Percentiles rank a stretch among this genome's conserved stretches.
Evolutionary conservation across 2,888 invertebrate genomes (phyloP).

Genomic region (Dryadula phaetusa): DNA sequence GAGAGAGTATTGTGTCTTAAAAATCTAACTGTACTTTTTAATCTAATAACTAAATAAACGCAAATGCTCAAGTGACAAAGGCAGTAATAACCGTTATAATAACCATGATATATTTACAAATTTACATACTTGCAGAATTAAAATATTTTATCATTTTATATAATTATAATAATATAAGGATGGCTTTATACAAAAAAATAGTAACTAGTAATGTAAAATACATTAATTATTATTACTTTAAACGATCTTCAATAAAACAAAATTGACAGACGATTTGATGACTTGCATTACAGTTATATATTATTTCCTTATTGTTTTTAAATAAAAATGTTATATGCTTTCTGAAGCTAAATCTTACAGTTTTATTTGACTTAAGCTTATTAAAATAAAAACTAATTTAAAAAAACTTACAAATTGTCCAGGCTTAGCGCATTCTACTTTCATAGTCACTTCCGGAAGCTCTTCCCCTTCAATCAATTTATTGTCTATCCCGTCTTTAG

Average conservation of each 20-base stretch:
- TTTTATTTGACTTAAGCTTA: background rate
- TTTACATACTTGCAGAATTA: background rate
- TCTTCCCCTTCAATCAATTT: slow-evolving; percentile 41
- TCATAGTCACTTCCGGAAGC: slow-evolving; percentile 24
- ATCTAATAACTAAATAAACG: background rate
- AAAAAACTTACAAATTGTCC: slow-evolving; percentile 69
- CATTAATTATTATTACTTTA: background rate
- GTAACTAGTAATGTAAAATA: too few species aligned
- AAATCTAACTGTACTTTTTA: too few species aligned
- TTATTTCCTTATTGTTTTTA: slow-evolving; percentile 9
- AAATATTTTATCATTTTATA: too few species aligned
- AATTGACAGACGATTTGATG: background rate
- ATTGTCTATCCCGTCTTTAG: slow-evolving; percentile 46
- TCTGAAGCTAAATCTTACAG: background rate
- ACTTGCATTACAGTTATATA: background rate
- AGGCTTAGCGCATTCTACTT: slow-evolving; percentile 58
- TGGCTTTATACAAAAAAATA: too few species aligned
- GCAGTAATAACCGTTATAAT: background rate
- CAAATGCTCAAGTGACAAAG: background rate
- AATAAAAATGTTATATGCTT: background rate
- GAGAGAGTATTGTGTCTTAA: too few species aligned
- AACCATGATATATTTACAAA: too few species aligned
- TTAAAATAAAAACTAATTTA: slow-evolving; percentile 5
- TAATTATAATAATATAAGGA: too few species aligned
- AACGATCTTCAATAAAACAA: slow-evolving; percentile 6